Conservation (phyloP, 2,113 vertebrate genomes). For the Fregata magnificens region DNA sequence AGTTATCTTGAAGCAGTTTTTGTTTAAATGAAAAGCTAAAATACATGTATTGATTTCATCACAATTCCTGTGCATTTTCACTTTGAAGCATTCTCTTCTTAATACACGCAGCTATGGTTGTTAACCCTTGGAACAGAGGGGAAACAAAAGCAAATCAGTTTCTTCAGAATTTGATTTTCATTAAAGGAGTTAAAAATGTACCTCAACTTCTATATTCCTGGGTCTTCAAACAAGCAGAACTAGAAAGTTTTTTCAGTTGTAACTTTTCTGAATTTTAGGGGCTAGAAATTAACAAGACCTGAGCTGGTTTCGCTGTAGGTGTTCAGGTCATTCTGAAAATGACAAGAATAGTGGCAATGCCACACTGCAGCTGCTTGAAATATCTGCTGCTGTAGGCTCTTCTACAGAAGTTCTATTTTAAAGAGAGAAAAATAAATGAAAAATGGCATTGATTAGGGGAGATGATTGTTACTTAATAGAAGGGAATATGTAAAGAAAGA, state of each 20-base stretch:
- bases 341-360: not conserved
- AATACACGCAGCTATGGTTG: fast-evolving
- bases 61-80: not conserved
- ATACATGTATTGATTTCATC: not conserved
- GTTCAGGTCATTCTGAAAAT: not conserved
- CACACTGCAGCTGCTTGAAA: not conserved
- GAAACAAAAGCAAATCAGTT: not conserved
- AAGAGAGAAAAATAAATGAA: not conserved
- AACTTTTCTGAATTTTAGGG: not conserved
- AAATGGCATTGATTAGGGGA: not conserved
- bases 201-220: not conserved
- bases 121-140: not conserved
- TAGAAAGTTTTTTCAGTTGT: not conserved
- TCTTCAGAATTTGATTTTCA: not conserved
- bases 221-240: not conserved
- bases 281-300: not conserved
- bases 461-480: not conserved
- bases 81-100: not conserved
- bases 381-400: not conserved
- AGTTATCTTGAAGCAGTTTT: not conserved
- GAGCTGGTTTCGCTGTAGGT: not conserved
- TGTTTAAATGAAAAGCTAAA: not conserved
- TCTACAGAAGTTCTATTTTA: not conserved
- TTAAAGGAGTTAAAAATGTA: not conserved
- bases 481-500: not conserved